phyloP scores from a whole-genome alignment of 2,797 vertebrate genomes.

The Cryptoprocta ferox region DNA sequence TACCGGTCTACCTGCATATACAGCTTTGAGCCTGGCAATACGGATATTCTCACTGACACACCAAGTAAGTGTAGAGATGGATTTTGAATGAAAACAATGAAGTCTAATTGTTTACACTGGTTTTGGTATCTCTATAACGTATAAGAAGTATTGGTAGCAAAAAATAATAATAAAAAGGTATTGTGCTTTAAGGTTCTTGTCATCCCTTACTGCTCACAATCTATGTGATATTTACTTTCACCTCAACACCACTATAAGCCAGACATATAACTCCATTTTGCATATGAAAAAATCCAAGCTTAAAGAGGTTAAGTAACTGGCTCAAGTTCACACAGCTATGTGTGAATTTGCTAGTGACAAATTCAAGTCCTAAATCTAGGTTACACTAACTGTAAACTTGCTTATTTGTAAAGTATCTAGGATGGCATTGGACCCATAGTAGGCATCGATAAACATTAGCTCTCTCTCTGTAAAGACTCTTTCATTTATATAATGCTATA shows the following conservation, averaged over 20 bases:
- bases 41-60: neutral
- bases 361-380: neutral
- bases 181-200: neutral
- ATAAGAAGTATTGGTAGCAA: neutral
- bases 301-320: neutral
- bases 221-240: neutral
- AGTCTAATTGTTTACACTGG: neutral
- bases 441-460: neutral
- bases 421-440: neutral
- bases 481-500: neutral
- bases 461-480: neutral
- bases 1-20: neutral
- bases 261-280: neutral
- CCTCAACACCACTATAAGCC: neutral
- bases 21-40: neutral
- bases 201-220: neutral
- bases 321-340: neutral
- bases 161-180: neutral
- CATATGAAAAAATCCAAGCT: neutral
- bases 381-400: neutral
- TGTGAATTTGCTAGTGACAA: neutral
- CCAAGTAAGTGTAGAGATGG: neutral
- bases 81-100: constrained; percentile 32
- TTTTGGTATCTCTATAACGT: neutral
- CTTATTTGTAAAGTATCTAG: neutral